Evolutionary conservation across 2,113 vertebrate species (phyloP).

Genomic region (Myanophis thanlyinensis): DNA sequence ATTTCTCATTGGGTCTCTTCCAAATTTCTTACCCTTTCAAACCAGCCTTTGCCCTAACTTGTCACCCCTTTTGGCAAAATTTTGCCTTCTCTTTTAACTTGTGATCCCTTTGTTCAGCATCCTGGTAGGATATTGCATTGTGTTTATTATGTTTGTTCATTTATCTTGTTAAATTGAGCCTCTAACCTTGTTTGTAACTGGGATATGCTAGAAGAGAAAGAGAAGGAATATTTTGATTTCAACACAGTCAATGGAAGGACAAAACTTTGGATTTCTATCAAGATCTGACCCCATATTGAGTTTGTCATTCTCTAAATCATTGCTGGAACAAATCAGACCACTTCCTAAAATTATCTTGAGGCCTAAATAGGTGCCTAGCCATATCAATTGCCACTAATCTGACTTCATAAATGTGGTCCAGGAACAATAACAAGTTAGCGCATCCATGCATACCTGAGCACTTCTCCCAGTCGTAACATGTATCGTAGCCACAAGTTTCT

Average conservation of each 20-base stretch:
- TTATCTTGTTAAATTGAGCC: background rate
- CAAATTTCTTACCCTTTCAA: background rate
- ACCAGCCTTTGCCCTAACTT: background rate
- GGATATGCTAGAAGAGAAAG: background rate
- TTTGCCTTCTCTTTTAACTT: background rate
- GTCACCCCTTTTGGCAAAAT: background rate
- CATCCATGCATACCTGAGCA: conserved; percentile 76
- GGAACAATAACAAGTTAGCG: background rate
- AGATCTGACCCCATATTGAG: background rate
- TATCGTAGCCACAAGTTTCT: conserved; percentile 79
- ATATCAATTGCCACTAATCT: background rate
- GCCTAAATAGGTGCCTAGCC: background rate
- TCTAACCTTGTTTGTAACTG: background rate
- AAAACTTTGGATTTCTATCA: background rate
- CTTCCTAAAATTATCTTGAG: background rate
- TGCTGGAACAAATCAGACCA: background rate
- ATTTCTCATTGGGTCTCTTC: background rate
- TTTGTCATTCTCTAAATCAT: background rate
- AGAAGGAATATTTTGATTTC: background rate
- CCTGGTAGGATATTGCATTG: background rate
- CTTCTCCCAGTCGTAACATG: conserved; percentile 89
- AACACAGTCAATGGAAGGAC: background rate
- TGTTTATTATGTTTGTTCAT: background rate
- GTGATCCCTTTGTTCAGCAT: background rate
- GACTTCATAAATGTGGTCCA: background rate